Conservation (phyloP, 92 coral and sea anemone species). For the Diadumene lineata region DNA sequence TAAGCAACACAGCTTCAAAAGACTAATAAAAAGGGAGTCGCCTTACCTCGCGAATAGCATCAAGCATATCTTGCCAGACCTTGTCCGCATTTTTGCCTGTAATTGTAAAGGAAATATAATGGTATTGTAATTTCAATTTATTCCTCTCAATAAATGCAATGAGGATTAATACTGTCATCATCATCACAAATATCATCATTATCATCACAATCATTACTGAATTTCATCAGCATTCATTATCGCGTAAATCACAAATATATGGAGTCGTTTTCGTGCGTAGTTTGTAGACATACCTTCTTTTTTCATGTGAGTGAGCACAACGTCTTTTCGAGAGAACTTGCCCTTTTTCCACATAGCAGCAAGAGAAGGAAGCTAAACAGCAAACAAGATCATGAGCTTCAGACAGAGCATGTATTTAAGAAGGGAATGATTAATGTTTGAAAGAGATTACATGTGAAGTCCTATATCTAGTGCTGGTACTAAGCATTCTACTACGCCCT, state of each 20-base stretch:
- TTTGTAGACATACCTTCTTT: slow-evolving; percentile 53
- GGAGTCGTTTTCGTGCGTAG: too few relatives aligned
- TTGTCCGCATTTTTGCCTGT: slow-evolving; percentile 85
- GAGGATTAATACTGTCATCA: neutral
- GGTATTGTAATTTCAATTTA: too few relatives aligned
- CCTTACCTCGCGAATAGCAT: slow-evolving; percentile 84
- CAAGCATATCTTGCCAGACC: slow-evolving; percentile 77
- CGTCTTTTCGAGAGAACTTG: slow-evolving; percentile 66
- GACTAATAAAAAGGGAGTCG: neutral
- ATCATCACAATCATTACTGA: neutral
- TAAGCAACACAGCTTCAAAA: neutral
- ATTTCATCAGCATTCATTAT: too few relatives aligned
- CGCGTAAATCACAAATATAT: too few relatives aligned
- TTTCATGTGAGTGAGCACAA: slow-evolving; percentile 58
- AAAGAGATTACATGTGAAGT: too few relatives aligned
- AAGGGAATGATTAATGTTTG: too few relatives aligned
- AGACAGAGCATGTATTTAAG: neutral
- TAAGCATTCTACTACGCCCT: too few relatives aligned
- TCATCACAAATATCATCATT: neutral
- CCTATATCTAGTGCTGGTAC: too few relatives aligned
- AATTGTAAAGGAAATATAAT: neutral
- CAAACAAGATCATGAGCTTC: neutral
- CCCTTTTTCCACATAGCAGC: slow-evolving; percentile 58
- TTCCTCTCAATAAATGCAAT: neutral
- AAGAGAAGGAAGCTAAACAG: slow-evolving; percentile 70